Evolutionary conservation across 2,888 invertebrate genomes (phyloP).

Genomic region (Pammene aurita): DNA sequence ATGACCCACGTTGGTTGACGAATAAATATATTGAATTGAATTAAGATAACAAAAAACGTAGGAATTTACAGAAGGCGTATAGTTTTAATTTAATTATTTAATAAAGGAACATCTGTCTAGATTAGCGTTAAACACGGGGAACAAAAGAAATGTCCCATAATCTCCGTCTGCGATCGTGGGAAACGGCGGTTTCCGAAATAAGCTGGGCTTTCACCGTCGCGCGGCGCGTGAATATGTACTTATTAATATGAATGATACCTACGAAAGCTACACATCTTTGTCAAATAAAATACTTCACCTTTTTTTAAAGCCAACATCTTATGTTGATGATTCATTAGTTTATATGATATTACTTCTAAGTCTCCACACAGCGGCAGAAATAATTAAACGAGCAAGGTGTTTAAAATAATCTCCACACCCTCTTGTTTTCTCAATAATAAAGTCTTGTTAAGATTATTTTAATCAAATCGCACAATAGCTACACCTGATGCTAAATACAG

Average conservation of each 20-base stretch:
- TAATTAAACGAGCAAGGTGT: too few species aligned
- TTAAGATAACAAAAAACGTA: background rate
- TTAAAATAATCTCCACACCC: too few species aligned
- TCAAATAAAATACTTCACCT: constrained; percentile 18
- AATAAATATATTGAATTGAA: too few species aligned
- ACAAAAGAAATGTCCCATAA: constrained; percentile 53
- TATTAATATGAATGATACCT: constrained; percentile 13
- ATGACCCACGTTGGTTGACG: too few species aligned
- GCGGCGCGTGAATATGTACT: constrained; percentile 50
- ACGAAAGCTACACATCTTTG: constrained; percentile 17
- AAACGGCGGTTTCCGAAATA: constrained; percentile 60
- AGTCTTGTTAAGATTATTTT: too few species aligned
- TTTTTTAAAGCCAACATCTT: background rate
- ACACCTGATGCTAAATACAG: too few species aligned
- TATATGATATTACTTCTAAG: too few species aligned
- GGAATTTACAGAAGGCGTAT: constrained; percentile 11
- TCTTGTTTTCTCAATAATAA: too few species aligned
- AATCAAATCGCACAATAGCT: too few species aligned
- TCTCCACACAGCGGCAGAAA: too few species aligned
- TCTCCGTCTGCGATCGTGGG: constrained; percentile 64
- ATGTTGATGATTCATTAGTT: too few species aligned
- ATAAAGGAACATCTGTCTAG: constrained; percentile 33
- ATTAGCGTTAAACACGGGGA: constrained; percentile 48
- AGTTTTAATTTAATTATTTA: constrained; percentile 28
- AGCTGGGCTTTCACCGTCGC: constrained; percentile 70